A percentile compares a stretch with the other conserved stretches of the same genome.
These are phyloP conservation scores for Ectropis grisescens DNA, from an alignment of 1,140 invertebrate species.

Conservation along the genomic window DNA sequence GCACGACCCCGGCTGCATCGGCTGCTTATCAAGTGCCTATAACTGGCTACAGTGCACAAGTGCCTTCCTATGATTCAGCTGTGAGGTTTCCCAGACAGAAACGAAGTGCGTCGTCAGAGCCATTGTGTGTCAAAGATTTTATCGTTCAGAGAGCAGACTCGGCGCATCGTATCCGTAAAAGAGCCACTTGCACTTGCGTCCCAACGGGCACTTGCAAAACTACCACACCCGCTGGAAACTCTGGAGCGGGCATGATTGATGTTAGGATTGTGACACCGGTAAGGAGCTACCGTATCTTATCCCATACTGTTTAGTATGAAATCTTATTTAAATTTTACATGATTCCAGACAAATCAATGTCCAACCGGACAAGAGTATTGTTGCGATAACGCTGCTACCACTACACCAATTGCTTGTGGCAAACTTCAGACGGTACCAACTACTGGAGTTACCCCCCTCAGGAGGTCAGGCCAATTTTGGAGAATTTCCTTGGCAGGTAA, in stretches of 20 bases:
- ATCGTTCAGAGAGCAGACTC: constrained; percentile 4
- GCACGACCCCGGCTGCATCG: constrained; percentile 40
- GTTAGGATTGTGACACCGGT: constrained; percentile 74
- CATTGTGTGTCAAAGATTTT: constrained; percentile 13
- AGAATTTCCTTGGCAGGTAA: constrained; percentile 71
- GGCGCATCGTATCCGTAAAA: constrained; percentile 41
- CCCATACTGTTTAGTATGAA: constrained; percentile 1
- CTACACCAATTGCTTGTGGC: constrained; percentile 23
- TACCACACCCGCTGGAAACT: constrained; percentile 14
- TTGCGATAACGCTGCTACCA: constrained; percentile 34
- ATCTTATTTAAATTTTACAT: neutral
- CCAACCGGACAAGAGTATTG: constrained; percentile 59
- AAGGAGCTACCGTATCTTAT: constrained; percentile 18
- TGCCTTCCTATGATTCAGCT: constrained; percentile 28
- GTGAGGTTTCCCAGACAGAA: constrained; percentile 45
- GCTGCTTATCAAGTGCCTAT: constrained; percentile 38
- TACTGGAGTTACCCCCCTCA: constrained; percentile 29
- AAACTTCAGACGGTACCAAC: constrained; percentile 47
- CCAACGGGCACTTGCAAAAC: constrained; percentile 43
- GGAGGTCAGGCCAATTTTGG: constrained; percentile 69
- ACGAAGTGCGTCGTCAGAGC: constrained; percentile 18
- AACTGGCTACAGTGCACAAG: constrained; percentile 38
- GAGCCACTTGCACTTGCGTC: constrained; percentile 57
- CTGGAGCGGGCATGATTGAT: constrained; percentile 70
- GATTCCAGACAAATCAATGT: constrained; percentile 24